These are phyloP conservation scores for Corythornis vintsioides DNA, from an alignment of 2,113 vertebrate species.

Conservation along the genomic window DNA sequence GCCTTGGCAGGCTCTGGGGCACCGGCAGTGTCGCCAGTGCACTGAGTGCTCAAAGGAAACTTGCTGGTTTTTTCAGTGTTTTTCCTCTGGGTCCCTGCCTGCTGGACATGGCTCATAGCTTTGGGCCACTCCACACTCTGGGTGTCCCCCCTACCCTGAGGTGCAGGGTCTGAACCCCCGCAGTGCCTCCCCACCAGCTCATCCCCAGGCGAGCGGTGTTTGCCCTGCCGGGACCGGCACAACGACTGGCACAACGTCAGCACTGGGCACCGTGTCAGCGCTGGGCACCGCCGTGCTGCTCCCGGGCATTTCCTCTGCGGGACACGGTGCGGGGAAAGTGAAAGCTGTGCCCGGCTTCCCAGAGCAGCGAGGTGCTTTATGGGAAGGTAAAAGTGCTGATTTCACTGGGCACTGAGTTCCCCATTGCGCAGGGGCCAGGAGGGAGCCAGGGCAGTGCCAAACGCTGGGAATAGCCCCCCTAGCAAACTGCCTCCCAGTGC, in stretches of 20 bases:
- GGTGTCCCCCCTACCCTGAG: too few relatives aligned
- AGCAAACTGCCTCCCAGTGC: not conserved
- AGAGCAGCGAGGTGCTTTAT: not conserved
- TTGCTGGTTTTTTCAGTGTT: fast-evolving
- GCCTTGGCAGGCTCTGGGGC: not conserved
- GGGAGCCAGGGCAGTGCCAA: not conserved
- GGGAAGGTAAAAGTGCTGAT: not conserved
- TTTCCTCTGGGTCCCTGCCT: not conserved
- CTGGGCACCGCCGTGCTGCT: too few relatives aligned
- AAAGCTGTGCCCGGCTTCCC: not conserved
- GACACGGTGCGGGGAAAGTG: not conserved
- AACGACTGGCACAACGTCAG: too few relatives aligned
- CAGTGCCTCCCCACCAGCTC: not conserved
- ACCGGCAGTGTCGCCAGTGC: not conserved
- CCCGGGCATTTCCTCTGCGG: not conserved
- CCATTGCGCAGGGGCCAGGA: not conserved
- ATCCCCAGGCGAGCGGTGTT: too few relatives aligned
- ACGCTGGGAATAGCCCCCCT: fast-evolving
- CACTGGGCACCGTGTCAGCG: too few relatives aligned
- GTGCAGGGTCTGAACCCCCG: not conserved
- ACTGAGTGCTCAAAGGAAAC: not conserved
- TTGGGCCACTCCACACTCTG: fast-evolving
- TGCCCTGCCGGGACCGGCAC: too few relatives aligned
- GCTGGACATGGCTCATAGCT: fast-evolving
- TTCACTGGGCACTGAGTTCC: not conserved